These are phyloP conservation scores for Parazoanthus atlanticus DNA, from an alignment of 92 coral and sea anemone species.

Conservation along the genomic window DNA sequence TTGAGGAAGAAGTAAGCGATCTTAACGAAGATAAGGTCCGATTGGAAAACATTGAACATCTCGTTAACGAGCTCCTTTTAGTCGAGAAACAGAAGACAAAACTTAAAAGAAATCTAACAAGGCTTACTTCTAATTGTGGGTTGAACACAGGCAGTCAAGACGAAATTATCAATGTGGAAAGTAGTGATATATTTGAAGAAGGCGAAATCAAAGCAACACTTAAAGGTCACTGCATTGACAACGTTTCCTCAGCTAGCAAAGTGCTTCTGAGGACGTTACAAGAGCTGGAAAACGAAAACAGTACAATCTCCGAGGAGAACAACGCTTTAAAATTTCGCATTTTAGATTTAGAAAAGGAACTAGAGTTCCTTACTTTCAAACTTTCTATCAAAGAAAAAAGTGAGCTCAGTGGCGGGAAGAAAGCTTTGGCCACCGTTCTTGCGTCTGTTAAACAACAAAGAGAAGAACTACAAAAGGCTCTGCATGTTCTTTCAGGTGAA, in stretches of 20 bases:
- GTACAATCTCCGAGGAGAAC: constrained; percentile 61
- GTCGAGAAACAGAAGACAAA: constrained; percentile 77
- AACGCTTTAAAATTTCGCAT: constrained; percentile 60
- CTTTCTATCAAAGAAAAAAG: constrained; percentile 65
- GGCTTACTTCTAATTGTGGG: not conserved
- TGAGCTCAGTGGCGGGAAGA: constrained; percentile 64
- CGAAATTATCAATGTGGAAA: constrained; percentile 16
- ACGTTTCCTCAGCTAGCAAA: constrained; percentile 23
- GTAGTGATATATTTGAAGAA: not conserved
- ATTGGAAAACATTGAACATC: constrained; percentile 71
- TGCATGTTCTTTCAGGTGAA: constrained; percentile 63
- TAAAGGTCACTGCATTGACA: not conserved
- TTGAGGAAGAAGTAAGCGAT: constrained; percentile 70
- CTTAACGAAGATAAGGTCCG: constrained; percentile 71
- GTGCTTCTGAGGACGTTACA: constrained; percentile 46
- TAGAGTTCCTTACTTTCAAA: constrained; percentile 68
- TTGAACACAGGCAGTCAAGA: not conserved
- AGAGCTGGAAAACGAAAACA: constrained; percentile 63
- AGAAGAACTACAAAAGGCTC: constrained; percentile 78
- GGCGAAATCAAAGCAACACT: not conserved
- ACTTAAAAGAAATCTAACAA: constrained; percentile 56
- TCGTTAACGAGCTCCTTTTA: constrained; percentile 74
- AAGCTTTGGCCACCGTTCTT: constrained; percentile 67
- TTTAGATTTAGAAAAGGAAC: constrained; percentile 66
- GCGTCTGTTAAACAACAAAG: constrained; percentile 86